phyloP scores from a whole-genome alignment of 2,113 vertebrate species.

The Corynorhinus townsendii region DNA sequence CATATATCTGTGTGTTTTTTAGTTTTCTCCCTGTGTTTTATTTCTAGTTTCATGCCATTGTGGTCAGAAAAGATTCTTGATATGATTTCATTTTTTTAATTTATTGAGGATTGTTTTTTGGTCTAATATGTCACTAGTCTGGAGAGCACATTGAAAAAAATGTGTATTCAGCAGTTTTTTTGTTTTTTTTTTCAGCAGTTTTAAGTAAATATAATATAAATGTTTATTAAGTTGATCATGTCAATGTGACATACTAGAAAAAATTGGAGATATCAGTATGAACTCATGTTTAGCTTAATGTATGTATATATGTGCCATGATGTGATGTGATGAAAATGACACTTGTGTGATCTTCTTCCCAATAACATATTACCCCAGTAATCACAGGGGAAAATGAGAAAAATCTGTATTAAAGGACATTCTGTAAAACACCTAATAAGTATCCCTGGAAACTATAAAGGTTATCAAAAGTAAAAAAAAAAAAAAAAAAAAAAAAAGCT shows the following conservation, averaged over 20 bases:
- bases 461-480: not conserved
- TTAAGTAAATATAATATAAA: too few species aligned
- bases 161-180: too few species aligned
- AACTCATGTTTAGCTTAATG: not conserved
- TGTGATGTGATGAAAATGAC: not conserved
- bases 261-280: not conserved
- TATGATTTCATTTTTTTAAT: too few species aligned
- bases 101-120: too few species aligned
- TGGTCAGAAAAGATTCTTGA: too few species aligned
- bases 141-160: too few species aligned
- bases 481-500: not conserved
- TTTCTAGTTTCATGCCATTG: too few species aligned
- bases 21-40: too few species aligned
- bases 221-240: too few species aligned
- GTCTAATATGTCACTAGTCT: too few species aligned
- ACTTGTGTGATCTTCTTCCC: not conserved
- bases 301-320: not conserved
- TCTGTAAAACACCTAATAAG: not conserved
- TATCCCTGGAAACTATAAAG: not conserved
- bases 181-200: too few species aligned
- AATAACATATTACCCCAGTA: not conserved
- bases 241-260: not conserved
- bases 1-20: too few species aligned
- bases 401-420: not conserved
- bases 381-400: not conserved